Evolutionary conservation across 2,888 invertebrate genomes (phyloP), one percentile per base, ranked within the genome.

Genomic region (Acronicta aceris): DNA sequence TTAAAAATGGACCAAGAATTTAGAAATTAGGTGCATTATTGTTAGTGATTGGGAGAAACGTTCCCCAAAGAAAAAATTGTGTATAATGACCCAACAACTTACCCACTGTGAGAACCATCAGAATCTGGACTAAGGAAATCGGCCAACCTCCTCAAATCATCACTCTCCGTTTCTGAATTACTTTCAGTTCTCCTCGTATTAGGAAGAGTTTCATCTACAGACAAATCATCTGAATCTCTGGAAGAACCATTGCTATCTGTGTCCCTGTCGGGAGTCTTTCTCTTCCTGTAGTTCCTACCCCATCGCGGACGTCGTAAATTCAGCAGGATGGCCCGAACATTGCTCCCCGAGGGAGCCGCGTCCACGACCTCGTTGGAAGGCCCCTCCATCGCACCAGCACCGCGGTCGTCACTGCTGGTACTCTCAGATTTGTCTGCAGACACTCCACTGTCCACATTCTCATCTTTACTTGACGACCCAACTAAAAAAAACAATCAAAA

Each of bases 391-490:
- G 86, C 63, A 9, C 81, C 78, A 10, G 80, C 79, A 5, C 72
- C 82, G 6, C 81, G 88, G 52, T 91, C 92, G 12, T 94, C 93
- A 54, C 92, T 94, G 66, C 90, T 91, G 0, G 91, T 91, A 65
- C 92, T 93, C 73, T 93, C 95, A n/a, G 93, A 93, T 67, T 93
- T 94, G 68, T 94, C 95, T 4, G 90, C 92, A 6, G 91, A 92
- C 25, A 94, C 85, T 7, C 94, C 95, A 75, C 94, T 95, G 57
- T 95, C 94, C 21, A 86, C 88, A 83, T 92, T 94, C 54, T 93
- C 94, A 65, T 93, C 90, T 75, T 85, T 87, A 76, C 78, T 86
- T 59, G 81, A 71, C 36, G 86, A 79, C 51, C 71, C 84, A 82
- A 59, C 78, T 76, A 77, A 69, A 84, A 82, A 66, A 80, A 81